phyloP scores from a whole-genome alignment of 92 coral and sea anemone species.

The Phenganax stokvisi region DNA sequence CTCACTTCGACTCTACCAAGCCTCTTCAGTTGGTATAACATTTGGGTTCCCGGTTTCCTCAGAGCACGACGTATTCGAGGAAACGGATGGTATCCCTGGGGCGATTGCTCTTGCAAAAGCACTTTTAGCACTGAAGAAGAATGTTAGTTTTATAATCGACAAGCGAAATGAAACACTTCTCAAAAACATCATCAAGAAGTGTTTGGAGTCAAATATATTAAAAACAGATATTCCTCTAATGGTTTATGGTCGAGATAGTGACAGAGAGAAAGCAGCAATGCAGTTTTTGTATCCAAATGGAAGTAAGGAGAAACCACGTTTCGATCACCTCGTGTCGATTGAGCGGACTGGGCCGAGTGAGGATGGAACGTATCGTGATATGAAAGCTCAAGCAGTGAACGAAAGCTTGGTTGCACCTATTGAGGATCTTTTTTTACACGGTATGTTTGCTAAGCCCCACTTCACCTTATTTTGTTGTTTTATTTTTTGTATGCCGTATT shows the following conservation, averaged over 20 bases:
- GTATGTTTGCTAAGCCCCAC: conserved; percentile 30
- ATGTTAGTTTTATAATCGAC: conserved; percentile 54
- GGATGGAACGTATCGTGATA: conserved; percentile 57
- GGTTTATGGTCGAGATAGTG: conserved; percentile 51
- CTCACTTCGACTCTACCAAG: conserved; percentile 53
- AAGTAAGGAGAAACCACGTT: conserved; percentile 45
- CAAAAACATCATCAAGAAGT: conserved; percentile 37
- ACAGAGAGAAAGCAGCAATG: conserved; percentile 47
- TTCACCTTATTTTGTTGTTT: too few relatives aligned
- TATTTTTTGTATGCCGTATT: too few relatives aligned
- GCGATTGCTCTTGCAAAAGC: conserved; percentile 65
- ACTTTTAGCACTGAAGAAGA: conserved; percentile 63
- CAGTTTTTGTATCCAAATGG: conserved; percentile 61
- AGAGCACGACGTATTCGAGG: conserved; percentile 5
- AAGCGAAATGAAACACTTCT: conserved; percentile 37
- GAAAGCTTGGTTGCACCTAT: conserved; percentile 44
- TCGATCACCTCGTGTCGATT: conserved; percentile 76
- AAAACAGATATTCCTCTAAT: conserved; percentile 42
- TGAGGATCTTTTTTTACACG: conserved; percentile 82
- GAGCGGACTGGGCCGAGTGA: conserved; percentile 62
- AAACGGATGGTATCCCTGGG: conserved; percentile 63
- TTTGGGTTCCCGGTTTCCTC: conserved; percentile 40
- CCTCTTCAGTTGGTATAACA: conserved; percentile 44
- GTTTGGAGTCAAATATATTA: conserved; percentile 45
- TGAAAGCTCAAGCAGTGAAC: conserved; percentile 45